A percentile compares a stretch with the other conserved stretches of the same genome.
These are phyloP conservation scores for Diadegma fenestrale DNA, from an alignment of 2,888 invertebrate species.

Conservation along the genomic window DNA sequence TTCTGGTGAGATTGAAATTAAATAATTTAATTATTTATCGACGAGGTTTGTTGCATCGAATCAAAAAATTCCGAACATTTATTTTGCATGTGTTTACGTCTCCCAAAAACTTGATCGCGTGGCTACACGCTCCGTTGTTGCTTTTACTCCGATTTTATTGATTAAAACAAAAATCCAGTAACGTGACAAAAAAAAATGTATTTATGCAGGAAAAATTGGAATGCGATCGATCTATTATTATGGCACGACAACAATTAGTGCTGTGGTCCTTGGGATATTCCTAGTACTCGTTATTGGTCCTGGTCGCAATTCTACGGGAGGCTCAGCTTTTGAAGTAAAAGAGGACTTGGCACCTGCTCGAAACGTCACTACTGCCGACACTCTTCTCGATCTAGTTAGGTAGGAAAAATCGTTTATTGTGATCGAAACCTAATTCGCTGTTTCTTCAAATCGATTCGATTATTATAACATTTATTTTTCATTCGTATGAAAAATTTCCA, in stretches of 20 bases:
- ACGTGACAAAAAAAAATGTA: not conserved
- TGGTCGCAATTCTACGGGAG: slow-evolving; percentile 82
- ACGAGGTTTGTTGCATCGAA: not conserved
- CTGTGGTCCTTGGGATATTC: slow-evolving; percentile 90
- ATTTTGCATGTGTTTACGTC: too few relatives aligned
- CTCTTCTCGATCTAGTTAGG: slow-evolving; percentile 90
- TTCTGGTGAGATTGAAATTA: slow-evolving; percentile 85
- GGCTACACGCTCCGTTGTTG: not conserved
- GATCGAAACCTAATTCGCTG: not conserved
- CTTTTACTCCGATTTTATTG: not conserved
- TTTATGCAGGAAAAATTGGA: slow-evolving; percentile 86
- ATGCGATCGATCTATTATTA: slow-evolving; percentile 89
- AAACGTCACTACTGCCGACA: slow-evolving; percentile 88
- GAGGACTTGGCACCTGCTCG: slow-evolving; percentile 77
- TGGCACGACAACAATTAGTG: slow-evolving; percentile 89
- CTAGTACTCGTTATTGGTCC: slow-evolving; percentile 89
- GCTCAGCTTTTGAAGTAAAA: slow-evolving; percentile 68
- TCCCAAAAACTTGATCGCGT: not conserved
- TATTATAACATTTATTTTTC: not conserved
- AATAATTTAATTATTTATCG: too few relatives aligned
- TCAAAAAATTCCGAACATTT: too few relatives aligned
- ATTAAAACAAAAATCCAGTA: too few relatives aligned
- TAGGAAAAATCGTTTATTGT: slow-evolving; percentile 78
- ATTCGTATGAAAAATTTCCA: too few relatives aligned
- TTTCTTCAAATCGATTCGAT: not conserved